Conservation (phyloP, 2,113 vertebrate genomes). For the Gallinago jamesoni region DNA sequence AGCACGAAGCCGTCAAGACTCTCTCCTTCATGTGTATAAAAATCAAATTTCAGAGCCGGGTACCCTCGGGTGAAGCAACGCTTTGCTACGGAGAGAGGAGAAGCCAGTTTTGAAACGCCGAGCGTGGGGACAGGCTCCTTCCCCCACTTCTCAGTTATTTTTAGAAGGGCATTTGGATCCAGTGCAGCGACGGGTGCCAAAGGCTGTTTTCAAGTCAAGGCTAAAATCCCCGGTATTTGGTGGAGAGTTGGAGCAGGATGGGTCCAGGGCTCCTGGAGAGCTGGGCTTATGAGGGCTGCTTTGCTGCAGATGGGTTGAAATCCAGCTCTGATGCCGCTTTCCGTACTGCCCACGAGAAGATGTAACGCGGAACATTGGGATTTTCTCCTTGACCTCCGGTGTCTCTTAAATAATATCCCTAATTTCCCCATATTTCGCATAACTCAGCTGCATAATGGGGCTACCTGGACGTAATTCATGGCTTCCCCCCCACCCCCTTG, state of each 20-base stretch:
- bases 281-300: neutral
- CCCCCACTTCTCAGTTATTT: neutral
- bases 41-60: neutral
- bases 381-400: neutral
- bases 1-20: too few species aligned
- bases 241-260: neutral
- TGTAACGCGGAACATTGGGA: neutral
- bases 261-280: neutral
- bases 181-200: neutral
- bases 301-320: neutral
- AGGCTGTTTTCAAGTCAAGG: neutral
- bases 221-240: neutral
- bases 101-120: neutral
- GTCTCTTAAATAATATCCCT: neutral
- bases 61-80: neutral
- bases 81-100: neutral
- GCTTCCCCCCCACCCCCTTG: neutral
- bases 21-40: rapidly evolving
- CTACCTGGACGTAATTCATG: neutral
- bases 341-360: neutral
- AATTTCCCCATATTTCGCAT: neutral
- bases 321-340: neutral
- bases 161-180: neutral
- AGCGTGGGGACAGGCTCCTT: neutral
- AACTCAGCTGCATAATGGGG: neutral